phyloP scores from a whole-genome alignment of 2,888 invertebrate genomes.

The Gastracanthus pulcherrimus region DNA sequence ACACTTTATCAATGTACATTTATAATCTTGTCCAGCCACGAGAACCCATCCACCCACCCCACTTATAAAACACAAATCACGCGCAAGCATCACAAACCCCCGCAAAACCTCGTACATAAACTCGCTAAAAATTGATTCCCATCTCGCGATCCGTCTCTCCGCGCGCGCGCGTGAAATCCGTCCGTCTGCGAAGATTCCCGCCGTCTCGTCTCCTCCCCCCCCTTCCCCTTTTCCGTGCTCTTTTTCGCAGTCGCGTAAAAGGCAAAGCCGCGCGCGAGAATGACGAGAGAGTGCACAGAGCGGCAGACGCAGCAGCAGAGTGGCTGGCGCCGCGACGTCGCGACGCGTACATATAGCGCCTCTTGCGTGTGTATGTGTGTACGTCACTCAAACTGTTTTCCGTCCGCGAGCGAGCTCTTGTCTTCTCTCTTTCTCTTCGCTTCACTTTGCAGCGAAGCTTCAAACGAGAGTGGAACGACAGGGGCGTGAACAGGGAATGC shows the following conservation, averaged over 20 bases:
- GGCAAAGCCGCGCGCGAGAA: not conserved
- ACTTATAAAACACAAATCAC: not conserved
- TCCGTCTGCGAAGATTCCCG: not conserved
- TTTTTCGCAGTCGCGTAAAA: constrained; percentile 3
- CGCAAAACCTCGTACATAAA: not conserved
- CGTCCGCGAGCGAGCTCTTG: not conserved
- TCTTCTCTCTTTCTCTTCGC: not conserved
- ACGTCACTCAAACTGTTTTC: constrained; percentile 36
- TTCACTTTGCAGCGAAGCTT: constrained; percentile 16
- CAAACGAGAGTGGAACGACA: not conserved
- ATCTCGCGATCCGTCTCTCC: constrained; percentile 3
- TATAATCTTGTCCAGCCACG: no score
- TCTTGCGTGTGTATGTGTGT: no score
- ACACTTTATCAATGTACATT: no score
- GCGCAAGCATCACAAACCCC: not conserved
- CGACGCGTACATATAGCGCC: constrained; percentile 17
- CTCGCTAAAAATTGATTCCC: constrained; percentile 21
- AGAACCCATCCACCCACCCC: no score
- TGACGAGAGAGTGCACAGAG: no score
- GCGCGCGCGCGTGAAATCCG: not conserved
- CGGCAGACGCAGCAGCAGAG: no score
- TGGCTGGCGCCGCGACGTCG: constrained; percentile 53
- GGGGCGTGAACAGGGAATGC: not conserved
- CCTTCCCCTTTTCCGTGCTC: not conserved
- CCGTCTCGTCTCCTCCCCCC: not conserved